Evolutionary conservation across 2,888 invertebrate species (phyloP).

Genomic region (Yponomeuta sedellus): DNA sequence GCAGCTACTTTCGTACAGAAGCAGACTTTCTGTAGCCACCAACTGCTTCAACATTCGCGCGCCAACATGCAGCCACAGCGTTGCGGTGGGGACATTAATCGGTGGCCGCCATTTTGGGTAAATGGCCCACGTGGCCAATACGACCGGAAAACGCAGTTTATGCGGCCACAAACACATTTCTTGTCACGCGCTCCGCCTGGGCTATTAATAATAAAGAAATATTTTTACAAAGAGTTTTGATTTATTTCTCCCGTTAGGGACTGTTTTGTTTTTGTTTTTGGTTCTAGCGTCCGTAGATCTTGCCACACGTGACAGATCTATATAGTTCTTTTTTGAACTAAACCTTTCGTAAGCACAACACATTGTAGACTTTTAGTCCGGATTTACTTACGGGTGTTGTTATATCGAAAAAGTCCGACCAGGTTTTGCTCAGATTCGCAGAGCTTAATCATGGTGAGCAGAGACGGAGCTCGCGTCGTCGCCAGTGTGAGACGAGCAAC

Average conservation of each 20-base stretch:
- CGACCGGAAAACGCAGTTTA: slow-evolving; percentile 59
- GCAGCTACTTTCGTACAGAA: no score
- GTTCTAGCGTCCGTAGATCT: neutral
- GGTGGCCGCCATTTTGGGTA: slow-evolving; percentile 36
- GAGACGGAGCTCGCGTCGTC: no score
- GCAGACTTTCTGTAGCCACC: neutral
- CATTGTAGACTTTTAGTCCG: no score
- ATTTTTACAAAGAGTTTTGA: neutral
- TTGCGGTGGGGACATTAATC: slow-evolving; percentile 1
- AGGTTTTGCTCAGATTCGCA: no score
- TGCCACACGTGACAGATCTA: no score
- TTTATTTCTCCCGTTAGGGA: neutral
- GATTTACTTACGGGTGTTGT: no score
- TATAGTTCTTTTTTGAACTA: no score
- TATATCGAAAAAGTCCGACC: no score
- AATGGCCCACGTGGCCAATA: slow-evolving; percentile 53
- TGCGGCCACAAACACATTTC: slow-evolving; percentile 21
- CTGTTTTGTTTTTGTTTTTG: neutral
- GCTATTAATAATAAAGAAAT: neutral
- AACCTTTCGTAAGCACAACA: no score
- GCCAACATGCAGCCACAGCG: neutral
- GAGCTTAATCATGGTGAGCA: no score
- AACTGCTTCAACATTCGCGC: neutral
- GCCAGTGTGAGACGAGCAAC: no score
- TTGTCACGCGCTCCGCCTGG: neutral